phyloP scores from a whole-genome alignment of 35 echinoderm and acorn worm species.

The Eucidaris tribuloides region DNA sequence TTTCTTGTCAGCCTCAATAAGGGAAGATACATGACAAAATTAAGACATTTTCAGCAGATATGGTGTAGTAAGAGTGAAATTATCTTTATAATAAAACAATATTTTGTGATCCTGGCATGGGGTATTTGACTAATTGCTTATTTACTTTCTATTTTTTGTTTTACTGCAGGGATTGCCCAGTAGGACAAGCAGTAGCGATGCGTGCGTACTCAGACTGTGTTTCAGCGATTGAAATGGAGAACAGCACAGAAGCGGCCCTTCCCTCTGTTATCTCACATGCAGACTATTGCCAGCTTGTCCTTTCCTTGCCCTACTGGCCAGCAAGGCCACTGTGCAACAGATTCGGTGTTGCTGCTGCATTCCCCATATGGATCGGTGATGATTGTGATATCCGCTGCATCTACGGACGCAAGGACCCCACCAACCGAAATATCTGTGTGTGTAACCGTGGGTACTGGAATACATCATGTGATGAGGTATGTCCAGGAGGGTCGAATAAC shows the following conservation, averaged over 20 bases:
- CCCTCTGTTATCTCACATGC: conserved; percentile 55
- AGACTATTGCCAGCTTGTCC: conserved; percentile 54
- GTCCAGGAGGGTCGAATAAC: conserved; percentile 53
- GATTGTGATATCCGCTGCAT: conserved; percentile 61
- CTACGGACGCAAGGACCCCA: conserved; percentile 53
- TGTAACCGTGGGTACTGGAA: conserved; percentile 78
- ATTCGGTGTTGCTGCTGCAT: conserved; percentile 59
- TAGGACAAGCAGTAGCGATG: conserved; percentile 42
- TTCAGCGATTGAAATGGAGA: neutral
- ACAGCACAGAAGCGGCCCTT: conserved; percentile 59
- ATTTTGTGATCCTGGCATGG: no score
- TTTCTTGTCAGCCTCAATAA: no score
- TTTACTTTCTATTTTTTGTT: neutral
- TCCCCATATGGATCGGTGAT: conserved; percentile 92
- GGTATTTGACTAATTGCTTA: no score
- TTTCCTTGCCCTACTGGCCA: conserved; percentile 55
- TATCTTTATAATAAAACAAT: no score
- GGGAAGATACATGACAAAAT: no score
- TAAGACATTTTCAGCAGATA: no score
- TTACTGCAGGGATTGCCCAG: conserved; percentile 53
- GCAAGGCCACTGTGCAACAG: conserved; percentile 83
- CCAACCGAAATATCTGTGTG: conserved; percentile 56
- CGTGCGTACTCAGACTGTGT: conserved; percentile 66
- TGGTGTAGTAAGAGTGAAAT: no score
- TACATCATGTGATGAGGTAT: conserved; percentile 44